Base-by-base conservation (phyloP, 2,888 invertebrate species). In the Eledona agricola region DNA sequence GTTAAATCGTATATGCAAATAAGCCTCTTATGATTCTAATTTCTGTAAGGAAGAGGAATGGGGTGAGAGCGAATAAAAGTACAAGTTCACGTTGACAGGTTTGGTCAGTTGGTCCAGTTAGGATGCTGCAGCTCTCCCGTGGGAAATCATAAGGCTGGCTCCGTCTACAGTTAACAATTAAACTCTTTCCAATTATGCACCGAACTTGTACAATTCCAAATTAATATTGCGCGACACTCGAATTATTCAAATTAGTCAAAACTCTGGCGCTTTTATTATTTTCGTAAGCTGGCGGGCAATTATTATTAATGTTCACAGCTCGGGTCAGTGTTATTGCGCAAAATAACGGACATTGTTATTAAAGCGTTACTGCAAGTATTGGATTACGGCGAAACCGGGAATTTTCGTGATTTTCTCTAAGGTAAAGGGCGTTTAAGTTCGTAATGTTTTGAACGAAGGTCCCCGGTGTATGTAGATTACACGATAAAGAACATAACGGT, bases 401-500 rank as follows among this genome's bases (percentile, higher is more conserved):
- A 51, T 58, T 55, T 49, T 47, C 23, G 55, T 55, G 49, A 51
- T 55, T 46, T 55, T 43, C 32, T 40, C 51, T 46, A 51, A 40
- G 42, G 51, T 42, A 55, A 57, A 55, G 45, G 25, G 51, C 51
- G 32, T 40, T 49, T 51, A 58, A 58, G 55, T 58, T 58, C 34
- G 22, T 55, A 55, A 58, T 58, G 58, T 55, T 45, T 46, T 35
- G 49, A 56, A 57, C 51, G 49, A 53, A 52, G 53, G 58, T 58
- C 55, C 55, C n/a, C n/a, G n/a, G n/a, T 57, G 65, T 67, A 69
- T 69, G 68, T 71, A 75, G 74, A 75, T 73, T 75, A 72, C 71
- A 64, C 66, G 74, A 74, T 74, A 75, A 73, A 73, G 73, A 73
- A 73, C 71, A 71, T 65, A 70, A 74, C 72, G 74, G 70, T 75